Conservation (phyloP, 2,888 invertebrate species). For the Drosophila stalkeri region DNA sequence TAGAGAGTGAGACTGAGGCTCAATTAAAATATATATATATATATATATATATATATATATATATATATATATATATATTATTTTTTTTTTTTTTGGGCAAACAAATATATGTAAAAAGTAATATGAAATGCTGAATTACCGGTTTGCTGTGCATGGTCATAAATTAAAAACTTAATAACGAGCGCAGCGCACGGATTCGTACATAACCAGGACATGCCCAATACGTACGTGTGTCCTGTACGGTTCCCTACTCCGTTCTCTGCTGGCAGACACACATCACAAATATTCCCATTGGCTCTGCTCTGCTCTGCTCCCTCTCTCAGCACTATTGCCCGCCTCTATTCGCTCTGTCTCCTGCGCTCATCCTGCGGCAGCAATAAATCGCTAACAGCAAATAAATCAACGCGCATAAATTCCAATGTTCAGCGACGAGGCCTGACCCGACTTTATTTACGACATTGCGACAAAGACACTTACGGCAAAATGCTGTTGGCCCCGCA, state of each 20-base stretch:
- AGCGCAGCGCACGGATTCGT: slow-evolving; percentile 64
- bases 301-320: neutral
- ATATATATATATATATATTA: slow-evolving; percentile 43
- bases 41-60: neutral
- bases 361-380: slow-evolving; percentile 83
- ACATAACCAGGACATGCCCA: slow-evolving; percentile 81
- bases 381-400: slow-evolving; percentile 84
- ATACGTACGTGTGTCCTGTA: slow-evolving; percentile 63
- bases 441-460: slow-evolving; percentile 81
- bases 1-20: slow-evolving; percentile 40
- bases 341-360: slow-evolving; percentile 39
- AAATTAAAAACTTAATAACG: slow-evolving; percentile 84
- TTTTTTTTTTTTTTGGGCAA: slow-evolving; percentile 58
- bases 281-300: slow-evolving; percentile 41
- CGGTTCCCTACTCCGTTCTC: neutral
- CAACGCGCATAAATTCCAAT: slow-evolving; percentile 83
- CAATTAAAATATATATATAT: slow-evolving; percentile 78
- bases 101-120: slow-evolving; percentile 23
- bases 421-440: slow-evolving; percentile 70
- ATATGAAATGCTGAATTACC: slow-evolving; percentile 17
- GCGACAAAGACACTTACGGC: slow-evolving; percentile 78
- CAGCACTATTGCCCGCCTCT: slow-evolving; percentile 3
- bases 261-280: slow-evolving; percentile 60
- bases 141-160: slow-evolving; percentile 59
- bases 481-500: slow-evolving; percentile 62